phyloP scores from a whole-genome alignment of 1,140 invertebrate genomes.

The Caerostris extrusa region DNA sequence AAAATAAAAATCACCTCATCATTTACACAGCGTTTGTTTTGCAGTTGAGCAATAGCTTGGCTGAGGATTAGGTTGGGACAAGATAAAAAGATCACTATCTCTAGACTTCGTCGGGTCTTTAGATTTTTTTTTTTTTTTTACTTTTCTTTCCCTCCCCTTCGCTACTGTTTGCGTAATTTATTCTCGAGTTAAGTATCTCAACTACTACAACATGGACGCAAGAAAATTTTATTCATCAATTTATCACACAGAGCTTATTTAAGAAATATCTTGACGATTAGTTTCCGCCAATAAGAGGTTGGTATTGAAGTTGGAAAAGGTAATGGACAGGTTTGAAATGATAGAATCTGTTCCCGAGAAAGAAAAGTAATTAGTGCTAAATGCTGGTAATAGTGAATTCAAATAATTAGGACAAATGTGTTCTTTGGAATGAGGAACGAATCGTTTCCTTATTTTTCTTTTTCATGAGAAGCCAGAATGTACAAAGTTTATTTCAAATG shows the following conservation, averaged over 20 bases:
- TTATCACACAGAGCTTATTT: neutral
- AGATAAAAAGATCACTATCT: slow-evolving; percentile 57
- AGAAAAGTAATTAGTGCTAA: neutral
- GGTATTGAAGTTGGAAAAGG: neutral
- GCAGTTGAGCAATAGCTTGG: slow-evolving; percentile 24
- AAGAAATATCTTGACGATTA: neutral
- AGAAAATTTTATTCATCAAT: slow-evolving; percentile 37
- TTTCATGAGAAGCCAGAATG: too few relatives aligned
- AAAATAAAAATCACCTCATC: slow-evolving; percentile 62
- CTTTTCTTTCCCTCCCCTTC: neutral
- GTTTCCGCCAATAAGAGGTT: neutral
- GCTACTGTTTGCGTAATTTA: slow-evolving; percentile 40
- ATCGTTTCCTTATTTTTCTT: too few relatives aligned
- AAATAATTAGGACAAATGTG: neutral
- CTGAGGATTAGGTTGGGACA: slow-evolving; percentile 41
- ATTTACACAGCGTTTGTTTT: slow-evolving; percentile 63
- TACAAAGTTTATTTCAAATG: too few relatives aligned
- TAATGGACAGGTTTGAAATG: neutral
- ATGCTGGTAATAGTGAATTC: neutral
- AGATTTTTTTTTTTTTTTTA: neutral
- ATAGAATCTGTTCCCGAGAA: neutral
- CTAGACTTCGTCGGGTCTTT: neutral
- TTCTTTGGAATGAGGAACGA: too few relatives aligned
- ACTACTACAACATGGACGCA: neutral
- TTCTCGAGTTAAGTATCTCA: slow-evolving; percentile 19